Evolutionary conservation across 2,797 vertebrate genomes (phyloP).

Genomic region (Eptatretus atami): DNA sequence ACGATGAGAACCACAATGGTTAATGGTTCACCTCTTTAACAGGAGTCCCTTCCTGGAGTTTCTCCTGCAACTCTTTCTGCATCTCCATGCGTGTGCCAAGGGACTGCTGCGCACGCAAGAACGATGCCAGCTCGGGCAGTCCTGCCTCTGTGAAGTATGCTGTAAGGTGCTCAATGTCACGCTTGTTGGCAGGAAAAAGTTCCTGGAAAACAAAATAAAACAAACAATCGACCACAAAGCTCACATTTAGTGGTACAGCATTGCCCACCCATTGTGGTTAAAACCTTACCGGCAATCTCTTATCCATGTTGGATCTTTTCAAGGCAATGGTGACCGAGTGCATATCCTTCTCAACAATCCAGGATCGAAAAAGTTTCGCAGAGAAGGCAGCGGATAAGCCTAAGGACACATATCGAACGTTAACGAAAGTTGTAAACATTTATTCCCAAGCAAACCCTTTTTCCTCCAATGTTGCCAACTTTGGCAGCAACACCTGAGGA

Average conservation of each 20-base stretch:
- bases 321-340: slow-evolving; percentile 50
- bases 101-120: slow-evolving; percentile 39
- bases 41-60: slow-evolving; percentile 42
- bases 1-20: too few species aligned
- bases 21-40: slow-evolving; percentile 35
- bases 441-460: not conserved
- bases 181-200: slow-evolving; percentile 49
- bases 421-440: not conserved
- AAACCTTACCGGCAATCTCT: slow-evolving; percentile 34
- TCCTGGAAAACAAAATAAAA: slow-evolving; percentile 18
- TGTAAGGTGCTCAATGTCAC: slow-evolving; percentile 58
- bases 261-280: not conserved
- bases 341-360: slow-evolving; percentile 63
- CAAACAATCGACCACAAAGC: not conserved
- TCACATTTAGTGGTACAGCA: not conserved
- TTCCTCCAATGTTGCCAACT: not conserved
- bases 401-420: slow-evolving; percentile 11
- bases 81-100: slow-evolving; percentile 58
- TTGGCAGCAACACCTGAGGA: too few species aligned
- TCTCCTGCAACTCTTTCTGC: slow-evolving; percentile 54
- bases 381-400: slow-evolving; percentile 59
- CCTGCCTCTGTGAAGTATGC: slow-evolving; percentile 52
- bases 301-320: slow-evolving; percentile 57
- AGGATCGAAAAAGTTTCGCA: slow-evolving; percentile 61
- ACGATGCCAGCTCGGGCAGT: slow-evolving; percentile 54